phyloP scores from a whole-genome alignment of 2,888 invertebrate species.

The Limenitis camilla region DNA sequence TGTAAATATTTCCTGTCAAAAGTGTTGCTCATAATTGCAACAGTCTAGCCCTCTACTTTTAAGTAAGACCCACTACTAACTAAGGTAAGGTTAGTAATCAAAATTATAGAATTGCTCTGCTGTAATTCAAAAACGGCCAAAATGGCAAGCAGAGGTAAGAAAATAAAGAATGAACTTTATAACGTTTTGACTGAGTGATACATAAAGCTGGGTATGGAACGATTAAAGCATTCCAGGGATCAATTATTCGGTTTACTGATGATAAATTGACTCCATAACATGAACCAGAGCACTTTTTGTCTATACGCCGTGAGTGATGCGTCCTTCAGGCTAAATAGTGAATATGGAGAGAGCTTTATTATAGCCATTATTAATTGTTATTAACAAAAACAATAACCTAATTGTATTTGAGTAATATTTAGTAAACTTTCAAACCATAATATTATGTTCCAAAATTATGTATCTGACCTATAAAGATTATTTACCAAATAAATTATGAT shows the following conservation, averaged over 20 bases:
- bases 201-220: constrained; percentile 20
- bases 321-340: constrained; percentile 27
- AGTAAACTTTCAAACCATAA: not conserved
- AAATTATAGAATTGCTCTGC: too few relatives aligned
- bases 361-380: constrained; percentile 1
- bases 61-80: too few relatives aligned
- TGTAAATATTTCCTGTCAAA: too few relatives aligned
- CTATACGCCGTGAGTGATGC: constrained; percentile 37
- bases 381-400: not conserved
- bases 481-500: too few relatives aligned
- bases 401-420: not conserved
- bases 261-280: constrained; percentile 48
- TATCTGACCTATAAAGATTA: too few relatives aligned
- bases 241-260: constrained; percentile 48
- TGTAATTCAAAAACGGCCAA: too few relatives aligned
- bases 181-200: not conserved
- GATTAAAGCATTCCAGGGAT: constrained; percentile 40
- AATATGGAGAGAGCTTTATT: constrained; percentile 25
- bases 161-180: too few relatives aligned
- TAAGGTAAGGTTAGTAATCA: too few relatives aligned
- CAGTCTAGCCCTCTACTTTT: too few relatives aligned
- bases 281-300: constrained; percentile 45
- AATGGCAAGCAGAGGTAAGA: too few relatives aligned
- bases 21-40: too few relatives aligned
- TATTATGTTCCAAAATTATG: too few relatives aligned